A percentile compares a stretch with the other conserved stretches of the same genome.
Conservation (phyloP, 2,113 vertebrate genomes). For the Shinisaurus crocodilurus region DNA sequence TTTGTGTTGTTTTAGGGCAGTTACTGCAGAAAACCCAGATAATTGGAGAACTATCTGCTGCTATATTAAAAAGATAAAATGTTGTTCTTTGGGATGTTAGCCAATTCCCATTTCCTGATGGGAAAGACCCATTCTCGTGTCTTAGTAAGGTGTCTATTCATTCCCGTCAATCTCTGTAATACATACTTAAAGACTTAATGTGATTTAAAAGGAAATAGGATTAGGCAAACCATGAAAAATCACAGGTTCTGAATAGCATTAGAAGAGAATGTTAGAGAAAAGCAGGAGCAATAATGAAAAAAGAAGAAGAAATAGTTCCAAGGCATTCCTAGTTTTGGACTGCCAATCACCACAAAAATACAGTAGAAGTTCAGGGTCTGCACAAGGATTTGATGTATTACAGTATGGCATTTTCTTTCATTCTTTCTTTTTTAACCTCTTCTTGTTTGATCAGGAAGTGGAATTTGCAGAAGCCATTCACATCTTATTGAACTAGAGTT, state of each 20-base stretch:
- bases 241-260: constrained; percentile 60
- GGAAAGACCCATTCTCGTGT: constrained; percentile 61
- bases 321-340: constrained; percentile 33
- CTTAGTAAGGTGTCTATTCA: constrained; percentile 73
- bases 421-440: constrained; percentile 18
- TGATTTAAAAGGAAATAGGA: constrained; percentile 75
- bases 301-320: constrained; percentile 16
- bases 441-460: constrained; percentile 9
- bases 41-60: constrained; percentile 12
- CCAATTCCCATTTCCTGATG: constrained; percentile 60
- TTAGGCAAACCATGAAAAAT: constrained; percentile 69
- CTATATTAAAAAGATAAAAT: constrained; percentile 46
- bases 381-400: constrained; percentile 20
- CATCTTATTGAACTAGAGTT: not conserved
- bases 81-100: constrained; percentile 59
- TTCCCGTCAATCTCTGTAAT: constrained; percentile 73
- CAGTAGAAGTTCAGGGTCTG: not conserved
- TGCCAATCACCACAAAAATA: constrained; percentile 25
- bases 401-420: constrained; percentile 13
- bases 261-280: constrained; percentile 8
- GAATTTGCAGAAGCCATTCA: constrained; percentile 22
- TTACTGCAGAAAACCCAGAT: constrained; percentile 30
- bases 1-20: constrained; percentile 22
- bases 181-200: constrained; percentile 68
- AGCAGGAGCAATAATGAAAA: not conserved